Percentiles rank a stretch among this genome's conserved stretches.
Evolutionary conservation across 2,113 vertebrate species (phyloP).

Genomic region (Scatophagus argus): DNA sequence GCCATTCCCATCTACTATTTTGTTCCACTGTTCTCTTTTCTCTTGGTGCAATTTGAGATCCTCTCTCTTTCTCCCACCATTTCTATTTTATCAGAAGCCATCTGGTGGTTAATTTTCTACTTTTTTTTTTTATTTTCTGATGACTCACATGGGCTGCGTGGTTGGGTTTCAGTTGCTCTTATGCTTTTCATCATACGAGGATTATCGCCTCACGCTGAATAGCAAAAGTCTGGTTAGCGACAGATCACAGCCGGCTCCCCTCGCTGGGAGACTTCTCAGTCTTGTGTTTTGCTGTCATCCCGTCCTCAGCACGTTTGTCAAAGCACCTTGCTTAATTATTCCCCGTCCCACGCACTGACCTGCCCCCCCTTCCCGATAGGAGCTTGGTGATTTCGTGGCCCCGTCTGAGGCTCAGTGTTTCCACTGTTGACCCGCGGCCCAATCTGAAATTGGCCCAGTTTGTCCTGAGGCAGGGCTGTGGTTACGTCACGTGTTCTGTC

Average conservation of each 20-base stretch:
- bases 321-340: constrained; percentile 62
- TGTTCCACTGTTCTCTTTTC: constrained; percentile 44
- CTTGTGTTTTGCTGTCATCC: constrained; percentile 49
- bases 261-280: constrained; percentile 15
- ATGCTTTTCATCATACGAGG: constrained; percentile 44
- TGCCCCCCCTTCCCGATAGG: constrained; percentile 26
- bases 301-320: constrained; percentile 57
- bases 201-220: constrained; percentile 57
- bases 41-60: constrained; percentile 29
- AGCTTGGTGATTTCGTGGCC: constrained; percentile 57
- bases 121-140: no score
- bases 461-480: constrained; percentile 25
- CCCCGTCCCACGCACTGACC: constrained; percentile 31
- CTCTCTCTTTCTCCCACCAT: constrained; percentile 34
- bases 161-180: constrained; percentile 32
- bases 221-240: constrained; percentile 15
- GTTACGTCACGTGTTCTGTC: constrained; percentile 15
- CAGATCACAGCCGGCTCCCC: constrained; percentile 13
- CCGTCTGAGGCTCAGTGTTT: constrained; percentile 48
- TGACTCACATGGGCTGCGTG: constrained; percentile 35
- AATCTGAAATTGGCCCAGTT: constrained; percentile 48
- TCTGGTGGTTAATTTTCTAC: constrained; percentile 41
- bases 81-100: constrained; percentile 54
- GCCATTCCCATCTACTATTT: constrained; percentile 50
- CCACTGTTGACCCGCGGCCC: constrained; percentile 43